Base-by-base conservation (phyloP, 2,888 invertebrate species). In the Pachliopta kotzebuea region DNA sequence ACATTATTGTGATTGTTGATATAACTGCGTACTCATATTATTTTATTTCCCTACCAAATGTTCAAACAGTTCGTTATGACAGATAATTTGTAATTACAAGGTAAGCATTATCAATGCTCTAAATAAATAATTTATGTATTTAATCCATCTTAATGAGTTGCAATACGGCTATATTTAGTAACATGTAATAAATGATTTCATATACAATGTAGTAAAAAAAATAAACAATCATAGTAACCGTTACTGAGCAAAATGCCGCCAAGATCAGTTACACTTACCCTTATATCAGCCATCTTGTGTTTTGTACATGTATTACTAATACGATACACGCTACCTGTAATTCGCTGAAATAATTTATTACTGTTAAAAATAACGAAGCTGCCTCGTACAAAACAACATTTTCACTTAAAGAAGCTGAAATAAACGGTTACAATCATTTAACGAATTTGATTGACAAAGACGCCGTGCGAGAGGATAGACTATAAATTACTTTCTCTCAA, bases 241-340 rank as follows among this genome's bases (percentile, higher is more conserved):
- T 90, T 90, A 85, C 61, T 68, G 73, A 82, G 80, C 81, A 89
- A 90, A 91, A 90, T 89, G 87, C 91, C 91, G 91, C 91, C 88
- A 90, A 90, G 81, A 72, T 72, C 57, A 70, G 84, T 86, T 78
- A 92, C 92, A 70, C 85, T 86, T 78, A 92, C 92, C 89, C 90
- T 91, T 81, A 92, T 90, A 91, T 92, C 92, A 88, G 92, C 90
- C 92, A 92, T 91, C 82, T 90, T 91, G 86, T 73, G 72, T 66
- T 75, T 75, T 67, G 77, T 84, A 76, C 75, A 79, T 74, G 77
- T 77, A 76, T 76, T 78, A 74, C 80, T 80, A 75, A 73, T 76
- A 85, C 85, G 85, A 85, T 86, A 80, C 80, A 86, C 85, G 89
- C 88, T 75, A 78, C 71, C 72, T 72, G 78, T 72, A 67, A 75